Percentiles rank a stretch among this genome's conserved stretches.
Conservation (phyloP, 2,888 invertebrate species). For the Oscheius sp. region DNA sequence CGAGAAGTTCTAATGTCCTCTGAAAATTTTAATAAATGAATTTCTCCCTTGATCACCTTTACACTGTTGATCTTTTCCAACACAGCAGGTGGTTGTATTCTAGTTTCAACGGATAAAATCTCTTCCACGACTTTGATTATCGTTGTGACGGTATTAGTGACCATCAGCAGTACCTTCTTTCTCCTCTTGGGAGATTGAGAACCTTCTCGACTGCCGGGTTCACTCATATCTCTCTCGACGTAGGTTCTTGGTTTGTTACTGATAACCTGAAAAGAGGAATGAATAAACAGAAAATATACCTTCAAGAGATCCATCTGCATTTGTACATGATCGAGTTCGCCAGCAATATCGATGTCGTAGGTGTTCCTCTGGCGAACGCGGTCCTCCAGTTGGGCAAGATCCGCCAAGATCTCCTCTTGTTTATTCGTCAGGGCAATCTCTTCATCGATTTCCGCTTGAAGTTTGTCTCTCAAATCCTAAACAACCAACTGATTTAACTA, state of each 20-base stretch:
- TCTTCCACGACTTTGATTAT: slow-evolving; percentile 66
- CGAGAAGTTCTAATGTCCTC: slow-evolving; percentile 16
- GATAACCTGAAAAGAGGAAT: slow-evolving; percentile 32
- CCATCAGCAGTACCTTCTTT: slow-evolving; percentile 60
- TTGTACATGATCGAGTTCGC: slow-evolving; percentile 54
- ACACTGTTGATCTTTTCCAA: slow-evolving; percentile 44
- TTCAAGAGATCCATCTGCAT: slow-evolving; percentile 57
- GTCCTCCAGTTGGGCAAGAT: slow-evolving; percentile 40
- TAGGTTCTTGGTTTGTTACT: slow-evolving; percentile 53
- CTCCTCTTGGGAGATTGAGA: slow-evolving; percentile 39
- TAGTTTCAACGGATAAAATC: slow-evolving; percentile 42
- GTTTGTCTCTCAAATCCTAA: slow-evolving; percentile 32
- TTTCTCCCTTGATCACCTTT: slow-evolving; percentile 30
- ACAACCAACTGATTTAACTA: background rate
- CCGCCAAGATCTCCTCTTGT: slow-evolving; percentile 46
- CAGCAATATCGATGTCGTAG: slow-evolving; percentile 42
- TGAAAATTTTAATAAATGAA: background rate
- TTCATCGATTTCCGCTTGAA: slow-evolving; percentile 45
- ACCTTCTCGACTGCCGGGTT: slow-evolving; percentile 40
- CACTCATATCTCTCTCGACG: slow-evolving; percentile 53
- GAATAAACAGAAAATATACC: slow-evolving; percentile 15
- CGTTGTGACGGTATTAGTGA: slow-evolving; percentile 66
- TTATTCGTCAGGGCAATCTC: slow-evolving; percentile 48
- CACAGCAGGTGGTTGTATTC: slow-evolving; percentile 36
- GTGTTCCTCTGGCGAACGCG: slow-evolving; percentile 38